A percentile compares a stretch with the other conserved stretches of the same genome.
Conservation (phyloP, 2,888 invertebrate genomes). For the Venusia cambrica region DNA sequence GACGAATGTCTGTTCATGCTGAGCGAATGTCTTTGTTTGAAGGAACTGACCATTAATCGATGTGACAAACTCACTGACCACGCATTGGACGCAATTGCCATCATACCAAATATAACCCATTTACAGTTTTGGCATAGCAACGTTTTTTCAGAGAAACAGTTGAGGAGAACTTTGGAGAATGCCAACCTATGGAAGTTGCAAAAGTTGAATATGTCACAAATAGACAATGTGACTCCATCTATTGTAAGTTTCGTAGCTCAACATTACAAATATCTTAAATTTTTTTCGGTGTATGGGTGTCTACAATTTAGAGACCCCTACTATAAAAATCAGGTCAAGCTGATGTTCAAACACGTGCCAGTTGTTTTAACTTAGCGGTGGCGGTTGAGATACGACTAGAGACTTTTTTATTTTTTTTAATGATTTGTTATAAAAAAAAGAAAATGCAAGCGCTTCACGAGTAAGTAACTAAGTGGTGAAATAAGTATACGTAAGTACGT, state of each 20-base stretch:
- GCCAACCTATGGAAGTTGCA: conserved; percentile 48
- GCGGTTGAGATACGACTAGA: neutral
- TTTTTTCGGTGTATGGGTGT: conserved; percentile 70
- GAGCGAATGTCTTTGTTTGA: conserved; percentile 53
- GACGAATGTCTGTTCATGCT: conserved; percentile 55
- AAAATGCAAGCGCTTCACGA: too few relatives aligned
- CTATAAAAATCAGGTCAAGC: conserved; percentile 65
- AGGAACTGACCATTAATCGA: conserved; percentile 62
- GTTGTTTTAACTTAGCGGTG: conserved; percentile 61
- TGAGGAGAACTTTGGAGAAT: conserved; percentile 53
- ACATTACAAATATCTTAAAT: conserved; percentile 62
- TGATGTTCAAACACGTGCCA: conserved; percentile 68
- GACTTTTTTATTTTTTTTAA: neutral
- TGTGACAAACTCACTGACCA: conserved; percentile 65
- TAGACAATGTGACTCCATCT: conserved; percentile 59
- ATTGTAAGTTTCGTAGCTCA: conserved; percentile 66
- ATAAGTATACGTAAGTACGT: too few relatives aligned
- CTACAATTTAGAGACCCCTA: conserved; percentile 61
- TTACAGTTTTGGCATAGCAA: conserved; percentile 72
- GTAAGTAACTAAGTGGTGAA: too few relatives aligned
- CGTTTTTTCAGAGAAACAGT: conserved; percentile 55
- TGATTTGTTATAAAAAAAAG: too few relatives aligned
- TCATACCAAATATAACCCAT: conserved; percentile 49
- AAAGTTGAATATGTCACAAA: conserved; percentile 66
- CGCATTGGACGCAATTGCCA: conserved; percentile 49